Conservation (phyloP, 2,888 invertebrate species). For the Ectemnius lituratus region DNA sequence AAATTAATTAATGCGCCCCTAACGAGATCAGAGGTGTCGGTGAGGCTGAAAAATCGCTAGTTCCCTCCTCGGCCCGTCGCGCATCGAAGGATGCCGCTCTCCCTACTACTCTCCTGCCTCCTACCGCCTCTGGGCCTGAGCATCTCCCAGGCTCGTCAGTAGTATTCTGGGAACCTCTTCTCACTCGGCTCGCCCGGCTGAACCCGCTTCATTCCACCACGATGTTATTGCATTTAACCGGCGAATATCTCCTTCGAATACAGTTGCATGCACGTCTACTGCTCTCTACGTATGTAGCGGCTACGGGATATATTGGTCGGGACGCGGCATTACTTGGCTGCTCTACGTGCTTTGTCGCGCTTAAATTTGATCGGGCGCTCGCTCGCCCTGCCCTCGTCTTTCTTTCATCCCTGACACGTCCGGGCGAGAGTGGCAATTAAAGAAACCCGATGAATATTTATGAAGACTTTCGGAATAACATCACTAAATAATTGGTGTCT, state of each 20-base stretch:
- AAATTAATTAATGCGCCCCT: conserved; percentile 75
- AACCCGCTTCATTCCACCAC: conserved; percentile 8
- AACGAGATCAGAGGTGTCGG: conserved; percentile 76
- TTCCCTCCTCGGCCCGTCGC: conserved; percentile 60
- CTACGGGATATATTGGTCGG: no score
- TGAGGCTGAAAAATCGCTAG: conserved; percentile 65
- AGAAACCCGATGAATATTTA: no score
- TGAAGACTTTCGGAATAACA: no score
- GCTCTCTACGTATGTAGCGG: no score
- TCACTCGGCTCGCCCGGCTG: conserved; percentile 15
- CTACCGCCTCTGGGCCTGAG: conserved; percentile 18
- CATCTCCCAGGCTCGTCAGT: conserved; percentile 33
- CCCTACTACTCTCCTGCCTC: conserved; percentile 8
- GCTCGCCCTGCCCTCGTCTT: no score
- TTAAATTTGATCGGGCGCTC: no score
- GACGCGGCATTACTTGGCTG: no score
- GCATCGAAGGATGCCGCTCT: conserved; percentile 43
- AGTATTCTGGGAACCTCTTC: conserved; percentile 34
- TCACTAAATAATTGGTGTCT: no score
- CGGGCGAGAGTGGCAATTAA: no score
- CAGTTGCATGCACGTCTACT: no score
- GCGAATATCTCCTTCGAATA: conserved; percentile 1
- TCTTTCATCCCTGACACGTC: no score
- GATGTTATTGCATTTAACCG: conserved; percentile 9
- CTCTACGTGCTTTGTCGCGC: no score